Evolutionary conservation across 2,888 invertebrate species (phyloP).

Genomic region (Trichopria drosophilae): DNA sequence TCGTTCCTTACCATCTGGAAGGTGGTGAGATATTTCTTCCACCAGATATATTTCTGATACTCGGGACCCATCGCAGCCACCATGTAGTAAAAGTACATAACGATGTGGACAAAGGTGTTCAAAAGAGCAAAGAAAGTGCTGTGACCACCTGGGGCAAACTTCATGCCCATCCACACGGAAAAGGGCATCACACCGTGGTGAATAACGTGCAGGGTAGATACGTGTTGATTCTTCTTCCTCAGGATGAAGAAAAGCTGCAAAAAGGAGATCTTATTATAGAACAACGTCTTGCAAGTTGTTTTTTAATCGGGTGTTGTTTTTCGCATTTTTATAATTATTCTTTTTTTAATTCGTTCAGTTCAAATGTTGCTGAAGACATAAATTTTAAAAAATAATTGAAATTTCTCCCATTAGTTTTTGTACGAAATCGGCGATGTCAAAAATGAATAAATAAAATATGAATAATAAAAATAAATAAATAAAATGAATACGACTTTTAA

Average conservation of each 20-base stretch:
- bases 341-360: no score
- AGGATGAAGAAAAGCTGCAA: slow-evolving; percentile 84
- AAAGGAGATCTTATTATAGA: slow-evolving; percentile 13
- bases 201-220: slow-evolving; percentile 91
- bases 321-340: not conserved
- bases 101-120: slow-evolving; percentile 93
- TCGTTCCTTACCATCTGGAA: slow-evolving; percentile 86
- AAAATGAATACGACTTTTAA: no score
- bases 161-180: slow-evolving; percentile 91
- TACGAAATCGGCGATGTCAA: no score
- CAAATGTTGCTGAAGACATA: no score
- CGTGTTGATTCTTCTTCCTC: slow-evolving; percentile 91
- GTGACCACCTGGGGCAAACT: slow-evolving; percentile 95
- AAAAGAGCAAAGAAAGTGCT: slow-evolving; percentile 94
- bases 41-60: slow-evolving; percentile 94
- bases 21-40: slow-evolving; percentile 94
- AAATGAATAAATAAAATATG: no score
- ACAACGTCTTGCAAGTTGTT: not conserved
- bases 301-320: not conserved
- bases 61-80: slow-evolving; percentile 90
- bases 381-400: no score
- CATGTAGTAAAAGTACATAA: slow-evolving; percentile 98
- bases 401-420: no score
- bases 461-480: no score
- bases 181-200: slow-evolving; percentile 97